These are phyloP conservation scores for Melolontha melolontha DNA, from an alignment of 2,888 invertebrate genomes.

Conservation along the genomic window DNA sequence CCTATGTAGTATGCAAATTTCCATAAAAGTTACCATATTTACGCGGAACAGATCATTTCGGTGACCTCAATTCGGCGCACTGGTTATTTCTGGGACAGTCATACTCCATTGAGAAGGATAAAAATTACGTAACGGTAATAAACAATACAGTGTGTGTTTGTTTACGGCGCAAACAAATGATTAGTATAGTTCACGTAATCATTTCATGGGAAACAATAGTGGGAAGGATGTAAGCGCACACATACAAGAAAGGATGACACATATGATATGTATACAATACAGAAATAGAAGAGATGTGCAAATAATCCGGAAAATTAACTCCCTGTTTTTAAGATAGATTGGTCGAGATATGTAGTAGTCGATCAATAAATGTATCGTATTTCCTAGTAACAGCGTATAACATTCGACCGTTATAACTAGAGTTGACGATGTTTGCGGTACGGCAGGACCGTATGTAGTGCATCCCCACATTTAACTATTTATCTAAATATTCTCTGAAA, in stretches of 20 bases:
- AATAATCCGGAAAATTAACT: conserved; percentile 19
- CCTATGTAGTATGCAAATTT: conserved; percentile 12
- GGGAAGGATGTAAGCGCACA: conserved; percentile 17
- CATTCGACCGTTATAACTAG: no score
- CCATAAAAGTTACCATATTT: conserved; percentile 7
- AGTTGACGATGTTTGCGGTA: no score
- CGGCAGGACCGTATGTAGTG: no score
- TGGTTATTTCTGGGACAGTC: conserved; percentile 11
- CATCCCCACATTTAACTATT: no score
- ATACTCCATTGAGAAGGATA: conserved; percentile 29
- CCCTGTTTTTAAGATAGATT: conserved; percentile 16
- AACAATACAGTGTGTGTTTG: conserved; percentile 29
- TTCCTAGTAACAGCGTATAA: no score
- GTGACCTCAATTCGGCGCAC: conserved; percentile 15
- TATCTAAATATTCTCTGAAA: no score
- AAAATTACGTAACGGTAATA: conserved; percentile 39
- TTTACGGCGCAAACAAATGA: conserved; percentile 27
- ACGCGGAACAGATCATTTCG: conserved; percentile 17
- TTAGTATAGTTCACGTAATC: conserved; percentile 26
- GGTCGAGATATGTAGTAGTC: background rate
- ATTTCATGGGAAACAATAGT: conserved; percentile 20
- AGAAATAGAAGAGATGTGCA: conserved; percentile 16
- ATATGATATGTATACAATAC: conserved; percentile 18
- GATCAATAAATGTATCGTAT: conserved; percentile 1
- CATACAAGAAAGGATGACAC: conserved; percentile 26